phyloP scores from a whole-genome alignment of 2,113 vertebrate genomes.

The Pycnonotus jocosus region DNA sequence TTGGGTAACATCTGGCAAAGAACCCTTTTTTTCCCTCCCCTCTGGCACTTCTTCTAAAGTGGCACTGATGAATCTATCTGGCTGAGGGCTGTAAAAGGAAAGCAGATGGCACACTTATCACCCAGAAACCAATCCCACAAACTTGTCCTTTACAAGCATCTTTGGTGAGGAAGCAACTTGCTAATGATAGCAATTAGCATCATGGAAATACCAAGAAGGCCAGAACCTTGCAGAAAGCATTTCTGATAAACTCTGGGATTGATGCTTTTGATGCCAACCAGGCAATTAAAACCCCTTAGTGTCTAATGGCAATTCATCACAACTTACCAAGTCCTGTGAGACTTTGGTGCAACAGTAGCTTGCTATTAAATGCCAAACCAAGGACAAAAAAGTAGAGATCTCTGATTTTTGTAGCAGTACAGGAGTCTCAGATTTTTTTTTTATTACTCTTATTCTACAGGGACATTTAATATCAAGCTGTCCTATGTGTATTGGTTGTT shows the following conservation, averaged over 20 bases:
- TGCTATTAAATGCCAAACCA: not conserved
- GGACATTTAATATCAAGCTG: not conserved
- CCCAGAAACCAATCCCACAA: not conserved
- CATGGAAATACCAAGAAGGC: constrained; percentile 9
- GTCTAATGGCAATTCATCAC: constrained; percentile 17
- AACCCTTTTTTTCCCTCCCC: not conserved
- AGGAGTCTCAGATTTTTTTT: not conserved
- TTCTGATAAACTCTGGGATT: not conserved
- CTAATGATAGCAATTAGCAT: constrained; percentile 32
- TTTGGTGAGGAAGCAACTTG: constrained; percentile 14
- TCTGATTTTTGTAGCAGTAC: not conserved
- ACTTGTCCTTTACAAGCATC: constrained; percentile 5
- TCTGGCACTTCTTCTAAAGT: not conserved
- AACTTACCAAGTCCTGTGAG: not conserved
- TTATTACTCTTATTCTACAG: not conserved
- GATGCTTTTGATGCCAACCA: not conserved
- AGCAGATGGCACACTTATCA: constrained; percentile 55
- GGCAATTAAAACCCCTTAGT: not conserved
- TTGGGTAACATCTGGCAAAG: not conserved
- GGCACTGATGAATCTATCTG: not conserved
- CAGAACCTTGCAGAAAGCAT: not conserved
- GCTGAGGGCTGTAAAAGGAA: not conserved
- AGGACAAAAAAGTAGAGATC: not conserved
- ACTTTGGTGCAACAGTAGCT: not conserved
- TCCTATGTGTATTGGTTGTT: not conserved